phyloP scores from a whole-genome alignment of 1,140 invertebrate species.

The Leptinotarsa texana region DNA sequence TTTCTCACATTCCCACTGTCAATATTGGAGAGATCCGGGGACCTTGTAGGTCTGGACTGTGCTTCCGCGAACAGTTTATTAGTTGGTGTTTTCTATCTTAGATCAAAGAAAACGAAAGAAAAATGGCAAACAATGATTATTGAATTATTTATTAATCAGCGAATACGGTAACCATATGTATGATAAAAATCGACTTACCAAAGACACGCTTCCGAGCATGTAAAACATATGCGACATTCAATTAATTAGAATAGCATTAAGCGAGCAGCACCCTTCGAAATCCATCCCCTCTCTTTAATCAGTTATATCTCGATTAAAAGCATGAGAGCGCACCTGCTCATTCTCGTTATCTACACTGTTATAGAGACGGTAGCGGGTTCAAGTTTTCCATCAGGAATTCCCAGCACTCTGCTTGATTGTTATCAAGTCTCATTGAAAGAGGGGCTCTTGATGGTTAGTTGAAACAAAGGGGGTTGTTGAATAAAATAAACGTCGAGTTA shows the following conservation, averaged over 20 bases:
- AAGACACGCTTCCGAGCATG: not conserved
- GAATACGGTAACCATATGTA: too few relatives aligned
- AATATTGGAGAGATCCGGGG: too few relatives aligned
- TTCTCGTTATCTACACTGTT: slow-evolving; percentile 10
- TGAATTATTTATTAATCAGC: too few relatives aligned
- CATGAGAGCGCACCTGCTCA: slow-evolving; percentile 16
- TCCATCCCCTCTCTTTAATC: not conserved
- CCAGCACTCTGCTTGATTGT: not conserved
- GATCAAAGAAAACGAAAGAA: too few relatives aligned
- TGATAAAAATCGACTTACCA: too few relatives aligned
- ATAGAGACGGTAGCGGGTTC: not conserved
- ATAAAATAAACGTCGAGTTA: too few relatives aligned
- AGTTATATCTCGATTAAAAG: slow-evolving; percentile 15
- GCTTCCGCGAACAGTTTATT: too few relatives aligned
- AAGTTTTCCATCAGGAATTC: not conserved
- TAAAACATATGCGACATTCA: slow-evolving; percentile 19
- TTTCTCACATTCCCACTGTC: too few relatives aligned
- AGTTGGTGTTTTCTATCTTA: too few relatives aligned
- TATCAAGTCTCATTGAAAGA: not conserved
- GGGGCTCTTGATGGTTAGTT: not conserved
- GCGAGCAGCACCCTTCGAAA: not conserved
- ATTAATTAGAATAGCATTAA: slow-evolving; percentile 1
- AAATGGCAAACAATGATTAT: too few relatives aligned
- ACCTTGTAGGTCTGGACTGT: too few relatives aligned
- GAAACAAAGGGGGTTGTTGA: too few relatives aligned